phyloP scores from a whole-genome alignment of 1,140 invertebrate genomes.

The Drosophila jambulina region DNA sequence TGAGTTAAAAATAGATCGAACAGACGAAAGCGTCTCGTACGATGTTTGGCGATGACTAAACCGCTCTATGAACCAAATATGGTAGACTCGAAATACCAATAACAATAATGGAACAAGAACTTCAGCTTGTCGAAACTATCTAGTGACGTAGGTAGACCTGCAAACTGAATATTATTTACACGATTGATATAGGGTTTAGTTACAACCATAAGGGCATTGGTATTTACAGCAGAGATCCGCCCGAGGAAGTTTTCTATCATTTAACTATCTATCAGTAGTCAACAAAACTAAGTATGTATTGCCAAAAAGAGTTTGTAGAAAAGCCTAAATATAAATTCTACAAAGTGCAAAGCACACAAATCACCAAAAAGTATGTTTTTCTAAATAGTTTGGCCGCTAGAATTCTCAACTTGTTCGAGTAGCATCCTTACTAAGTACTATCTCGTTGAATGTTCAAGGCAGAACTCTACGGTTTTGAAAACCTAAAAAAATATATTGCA shows the following conservation, averaged over 20 bases:
- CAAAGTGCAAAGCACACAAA: too few species aligned
- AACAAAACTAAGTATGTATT: neutral
- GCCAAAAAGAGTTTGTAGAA: neutral
- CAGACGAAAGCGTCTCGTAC: conserved; percentile 25
- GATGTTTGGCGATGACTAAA: conserved; percentile 60
- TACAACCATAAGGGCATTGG: neutral
- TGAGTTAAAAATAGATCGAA: conserved; percentile 53
- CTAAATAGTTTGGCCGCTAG: too few species aligned
- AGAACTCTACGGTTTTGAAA: too few species aligned
- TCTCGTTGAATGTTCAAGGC: too few species aligned
- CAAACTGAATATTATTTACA: neutral
- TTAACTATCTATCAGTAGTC: neutral
- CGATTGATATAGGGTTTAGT: neutral
- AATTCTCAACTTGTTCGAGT: too few species aligned
- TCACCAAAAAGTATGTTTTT: too few species aligned
- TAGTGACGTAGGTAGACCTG: neutral
- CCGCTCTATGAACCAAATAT: conserved; percentile 47
- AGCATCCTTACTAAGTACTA: too few species aligned
- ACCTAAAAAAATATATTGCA: neutral
- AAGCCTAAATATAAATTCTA: neutral
- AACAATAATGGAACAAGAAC: neutral
- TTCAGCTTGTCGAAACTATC: neutral
- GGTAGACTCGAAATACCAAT: conserved; percentile 9
- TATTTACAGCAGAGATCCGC: neutral
- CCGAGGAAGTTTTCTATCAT: neutral